phyloP scores from a whole-genome alignment of 2,888 invertebrate species.

The Amphiduros pacificus region DNA sequence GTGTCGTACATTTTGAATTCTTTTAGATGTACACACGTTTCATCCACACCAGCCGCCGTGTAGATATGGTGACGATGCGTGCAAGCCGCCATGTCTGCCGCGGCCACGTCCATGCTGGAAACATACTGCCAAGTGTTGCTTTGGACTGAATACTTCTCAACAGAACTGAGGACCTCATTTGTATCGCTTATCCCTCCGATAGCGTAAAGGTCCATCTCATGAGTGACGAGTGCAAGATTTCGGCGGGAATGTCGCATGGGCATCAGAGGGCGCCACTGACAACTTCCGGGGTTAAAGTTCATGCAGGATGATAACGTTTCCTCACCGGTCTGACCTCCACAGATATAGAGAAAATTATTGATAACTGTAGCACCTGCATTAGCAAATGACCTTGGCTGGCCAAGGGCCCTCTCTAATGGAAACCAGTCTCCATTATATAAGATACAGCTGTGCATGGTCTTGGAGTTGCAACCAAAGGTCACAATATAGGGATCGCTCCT shows the following conservation, averaged over 20 bases:
- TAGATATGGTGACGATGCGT: neutral
- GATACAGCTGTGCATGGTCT: neutral
- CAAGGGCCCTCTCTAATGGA: neutral
- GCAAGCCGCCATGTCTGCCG: slow-evolving; percentile 13
- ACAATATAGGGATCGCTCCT: slow-evolving; percentile 2
- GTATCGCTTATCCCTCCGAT: slow-evolving; percentile 11
- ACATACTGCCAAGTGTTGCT: slow-evolving; percentile 1
- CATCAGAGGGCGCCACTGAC: slow-evolving; percentile 3
- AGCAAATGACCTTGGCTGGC: slow-evolving; percentile 11
- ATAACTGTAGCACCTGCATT: slow-evolving; percentile 5
- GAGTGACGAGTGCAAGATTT: slow-evolving; percentile 7
- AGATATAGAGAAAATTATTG: slow-evolving; percentile 16
- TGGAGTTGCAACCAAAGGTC: neutral
- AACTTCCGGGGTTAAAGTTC: slow-evolving; percentile 8
- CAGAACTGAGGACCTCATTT: neutral
- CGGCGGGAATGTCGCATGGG: slow-evolving; percentile 1
- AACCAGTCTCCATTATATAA: slow-evolving; percentile 7
- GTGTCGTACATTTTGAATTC: slow-evolving; percentile 11
- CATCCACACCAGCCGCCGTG: slow-evolving; percentile 15
- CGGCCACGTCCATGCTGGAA: neutral
- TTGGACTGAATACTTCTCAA: slow-evolving; percentile 12
- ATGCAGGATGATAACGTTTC: no score
- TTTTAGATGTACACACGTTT: slow-evolving; percentile 2
- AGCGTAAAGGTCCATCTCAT: slow-evolving; percentile 4
- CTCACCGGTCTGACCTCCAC: slow-evolving; percentile 14